These are phyloP conservation scores for Agrypnus murinus DNA, from an alignment of 2,888 invertebrate genomes.

Conservation along the genomic window DNA sequence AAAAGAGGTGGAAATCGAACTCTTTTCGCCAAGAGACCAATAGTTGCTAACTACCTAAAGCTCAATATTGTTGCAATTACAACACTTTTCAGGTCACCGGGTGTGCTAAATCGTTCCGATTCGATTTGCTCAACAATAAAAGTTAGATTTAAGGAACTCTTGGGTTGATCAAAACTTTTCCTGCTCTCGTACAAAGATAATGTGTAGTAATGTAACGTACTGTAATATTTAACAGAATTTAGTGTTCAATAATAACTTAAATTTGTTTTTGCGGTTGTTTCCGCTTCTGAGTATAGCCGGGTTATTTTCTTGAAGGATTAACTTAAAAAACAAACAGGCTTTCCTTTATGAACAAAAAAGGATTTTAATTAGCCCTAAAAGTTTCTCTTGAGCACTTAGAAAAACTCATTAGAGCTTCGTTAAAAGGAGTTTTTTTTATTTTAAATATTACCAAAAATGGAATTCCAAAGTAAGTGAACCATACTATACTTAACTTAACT, in stretches of 20 bases:
- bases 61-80: conserved; percentile 26
- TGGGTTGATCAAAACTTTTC: conserved; percentile 9
- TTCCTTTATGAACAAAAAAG: conserved; percentile 1
- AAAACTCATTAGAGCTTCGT: conserved; percentile 1
- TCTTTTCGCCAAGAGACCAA: conserved; percentile 19
- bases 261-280: no score
- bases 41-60: conserved; percentile 2
- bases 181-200: no score
- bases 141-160: conserved; percentile 21
- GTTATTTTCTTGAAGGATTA: no score
- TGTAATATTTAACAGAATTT: no score
- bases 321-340: background rate
- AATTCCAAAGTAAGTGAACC: background rate
- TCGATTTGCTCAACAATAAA: conserved; percentile 20
- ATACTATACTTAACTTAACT: no score
- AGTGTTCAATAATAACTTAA: no score
- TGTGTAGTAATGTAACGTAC: no score
- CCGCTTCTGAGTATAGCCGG: no score
- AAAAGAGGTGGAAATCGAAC: background rate
- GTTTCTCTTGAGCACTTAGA: background rate
- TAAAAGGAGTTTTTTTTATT: background rate
- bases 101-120: conserved; percentile 21
- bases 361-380: conserved; percentile 14
- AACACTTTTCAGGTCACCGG: conserved; percentile 26
- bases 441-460: background rate